Conservation (phyloP, 1,140 invertebrate species). For the Micrasema longulum region DNA sequence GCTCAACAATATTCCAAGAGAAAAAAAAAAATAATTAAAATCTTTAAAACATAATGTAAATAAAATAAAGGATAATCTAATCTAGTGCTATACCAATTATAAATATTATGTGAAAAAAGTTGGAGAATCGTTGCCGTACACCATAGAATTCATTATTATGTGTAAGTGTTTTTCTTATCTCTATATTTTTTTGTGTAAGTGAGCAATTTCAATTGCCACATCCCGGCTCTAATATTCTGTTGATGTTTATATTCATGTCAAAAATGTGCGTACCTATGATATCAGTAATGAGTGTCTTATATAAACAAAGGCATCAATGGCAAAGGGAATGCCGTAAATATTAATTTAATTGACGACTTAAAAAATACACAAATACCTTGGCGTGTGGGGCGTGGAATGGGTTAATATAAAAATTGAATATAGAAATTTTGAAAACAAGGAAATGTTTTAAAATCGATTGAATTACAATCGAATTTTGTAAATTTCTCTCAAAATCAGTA, state of each 20-base stretch:
- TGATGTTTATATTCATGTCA: slow-evolving; percentile 1
- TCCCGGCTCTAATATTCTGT: neutral
- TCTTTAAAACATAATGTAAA: neutral
- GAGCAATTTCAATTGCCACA: neutral
- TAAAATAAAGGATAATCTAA: no score
- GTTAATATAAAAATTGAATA: no score
- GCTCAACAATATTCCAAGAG: slow-evolving; percentile 21
- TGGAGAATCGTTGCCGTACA: no score
- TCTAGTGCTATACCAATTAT: no score
- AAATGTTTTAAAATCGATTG: no score
- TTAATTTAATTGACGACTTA: slow-evolving; percentile 25
- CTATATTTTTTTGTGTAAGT: neutral
- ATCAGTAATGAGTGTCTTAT: neutral
- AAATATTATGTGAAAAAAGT: no score
- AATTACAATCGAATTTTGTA: no score
- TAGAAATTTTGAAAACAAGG: no score
- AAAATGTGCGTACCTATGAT: neutral
- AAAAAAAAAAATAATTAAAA: slow-evolving; percentile 14
- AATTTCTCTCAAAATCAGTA: no score
- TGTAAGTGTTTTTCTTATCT: no score
- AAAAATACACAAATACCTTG: slow-evolving; percentile 7
- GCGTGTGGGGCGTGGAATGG: neutral
- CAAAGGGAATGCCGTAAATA: slow-evolving; percentile 14
- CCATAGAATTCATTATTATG: no score
- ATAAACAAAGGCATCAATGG: slow-evolving; percentile 1